phyloP scores from a whole-genome alignment of 2,797 vertebrate genomes.

The Anolis apletophallus region DNA sequence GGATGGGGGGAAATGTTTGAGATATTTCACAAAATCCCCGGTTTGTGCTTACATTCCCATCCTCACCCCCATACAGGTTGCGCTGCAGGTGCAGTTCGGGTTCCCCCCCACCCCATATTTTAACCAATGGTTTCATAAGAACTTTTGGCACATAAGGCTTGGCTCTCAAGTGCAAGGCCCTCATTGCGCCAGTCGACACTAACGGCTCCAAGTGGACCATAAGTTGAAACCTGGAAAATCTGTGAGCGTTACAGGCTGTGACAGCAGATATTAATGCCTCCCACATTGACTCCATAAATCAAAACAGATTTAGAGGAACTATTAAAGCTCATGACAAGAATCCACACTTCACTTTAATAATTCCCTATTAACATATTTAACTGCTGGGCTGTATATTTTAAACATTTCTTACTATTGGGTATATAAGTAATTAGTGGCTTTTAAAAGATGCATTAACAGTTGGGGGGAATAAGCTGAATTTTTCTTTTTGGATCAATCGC shows the following conservation, averaged over 20 bases:
- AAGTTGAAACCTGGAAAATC: slow-evolving; percentile 41
- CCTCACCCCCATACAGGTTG: neutral
- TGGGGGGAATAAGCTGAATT: too few species aligned
- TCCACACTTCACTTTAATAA: slow-evolving; percentile 57
- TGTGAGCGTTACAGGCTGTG: slow-evolving; percentile 13
- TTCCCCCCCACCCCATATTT: neutral
- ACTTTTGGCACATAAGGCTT: neutral
- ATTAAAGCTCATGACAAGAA: slow-evolving; percentile 38
- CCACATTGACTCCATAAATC: slow-evolving; percentile 56
- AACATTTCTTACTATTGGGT: slow-evolving; percentile 30
- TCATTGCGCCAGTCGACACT: slow-evolving; percentile 29
- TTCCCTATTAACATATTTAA: slow-evolving; percentile 39
- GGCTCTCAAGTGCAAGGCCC: fast-evolving
- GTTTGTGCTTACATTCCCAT: neutral
- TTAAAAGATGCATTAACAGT: slow-evolving; percentile 45
- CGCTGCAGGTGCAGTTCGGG: neutral
- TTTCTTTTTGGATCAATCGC: neutral
- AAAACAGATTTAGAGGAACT: slow-evolving; percentile 43
- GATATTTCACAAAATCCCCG: neutral
- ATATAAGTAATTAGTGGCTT: slow-evolving; percentile 24
- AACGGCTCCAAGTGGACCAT: slow-evolving; percentile 59
- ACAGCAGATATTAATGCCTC: slow-evolving; percentile 51
- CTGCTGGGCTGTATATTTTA: slow-evolving; percentile 37
- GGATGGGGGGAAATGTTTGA: neutral
- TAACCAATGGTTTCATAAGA: neutral